Evolutionary conservation across 2,888 invertebrate species (phyloP).

Genomic region (Drosophila rubida): DNA sequence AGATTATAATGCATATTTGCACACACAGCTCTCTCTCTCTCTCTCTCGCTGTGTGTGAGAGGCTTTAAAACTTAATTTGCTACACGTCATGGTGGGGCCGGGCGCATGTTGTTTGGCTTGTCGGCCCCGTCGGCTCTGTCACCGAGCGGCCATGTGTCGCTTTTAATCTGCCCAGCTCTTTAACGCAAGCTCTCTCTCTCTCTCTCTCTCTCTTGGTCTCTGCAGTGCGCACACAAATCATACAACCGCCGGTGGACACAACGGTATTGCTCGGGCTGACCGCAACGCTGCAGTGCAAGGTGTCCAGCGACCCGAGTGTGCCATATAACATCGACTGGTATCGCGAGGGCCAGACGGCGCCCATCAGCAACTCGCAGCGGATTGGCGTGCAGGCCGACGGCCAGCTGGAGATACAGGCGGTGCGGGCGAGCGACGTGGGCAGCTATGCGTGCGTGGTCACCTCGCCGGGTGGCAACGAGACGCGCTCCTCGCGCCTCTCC

Average conservation of each 20-base stretch:
- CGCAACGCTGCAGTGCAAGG: conserved; percentile 96
- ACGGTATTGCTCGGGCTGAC: conserved; percentile 96
- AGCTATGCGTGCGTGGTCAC: conserved; percentile 95
- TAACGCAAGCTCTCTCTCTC: conserved; percentile 37
- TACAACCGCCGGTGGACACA: conserved; percentile 96
- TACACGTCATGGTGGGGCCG: conserved; percentile 16
- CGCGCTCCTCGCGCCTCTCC: conserved; percentile 91
- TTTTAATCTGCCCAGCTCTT: conserved; percentile 57
- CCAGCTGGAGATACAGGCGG: conserved; percentile 94
- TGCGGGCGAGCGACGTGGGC: conserved; percentile 96
- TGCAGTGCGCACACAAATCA: conserved; percentile 95
- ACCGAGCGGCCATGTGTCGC: conserved; percentile 21
- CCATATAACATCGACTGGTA: conserved; percentile 95
- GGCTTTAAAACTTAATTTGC: conserved; percentile 61
- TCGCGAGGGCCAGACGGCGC: conserved; percentile 90
- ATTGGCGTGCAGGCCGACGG: conserved; percentile 92
- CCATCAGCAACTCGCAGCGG: conserved; percentile 88
- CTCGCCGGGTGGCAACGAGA: conserved; percentile 97
- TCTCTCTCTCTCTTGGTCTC: conserved; percentile 43
- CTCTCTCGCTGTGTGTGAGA: conserved; percentile 15
- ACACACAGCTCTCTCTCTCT: background rate
- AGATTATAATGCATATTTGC: conserved; percentile 1
- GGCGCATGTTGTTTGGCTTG: conserved; percentile 8
- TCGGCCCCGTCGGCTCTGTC: conserved; percentile 14
- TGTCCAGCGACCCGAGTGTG: conserved; percentile 95